Evolutionary conservation across 2,888 invertebrate genomes (phyloP).

Genomic region (Drosophila limbata): DNA sequence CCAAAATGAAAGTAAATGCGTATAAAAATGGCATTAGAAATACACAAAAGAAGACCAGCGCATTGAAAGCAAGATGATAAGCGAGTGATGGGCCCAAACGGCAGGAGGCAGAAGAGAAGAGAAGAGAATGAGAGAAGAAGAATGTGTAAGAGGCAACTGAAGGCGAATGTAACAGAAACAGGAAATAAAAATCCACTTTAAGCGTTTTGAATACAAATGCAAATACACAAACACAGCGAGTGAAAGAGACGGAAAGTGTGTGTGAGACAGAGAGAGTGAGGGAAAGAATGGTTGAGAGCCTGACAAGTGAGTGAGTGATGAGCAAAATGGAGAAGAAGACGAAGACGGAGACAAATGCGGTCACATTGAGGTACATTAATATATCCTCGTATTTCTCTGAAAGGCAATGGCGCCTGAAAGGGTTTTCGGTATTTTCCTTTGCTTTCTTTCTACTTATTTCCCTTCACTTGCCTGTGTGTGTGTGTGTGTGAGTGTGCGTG

Average conservation of each 20-base stretch:
- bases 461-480: constrained; percentile 29
- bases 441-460: constrained; percentile 5
- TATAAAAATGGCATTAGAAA: constrained; percentile 80
- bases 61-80: constrained; percentile 51
- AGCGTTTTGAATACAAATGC: constrained; percentile 79
- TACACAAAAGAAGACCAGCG: constrained; percentile 64
- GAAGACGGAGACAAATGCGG: constrained; percentile 60
- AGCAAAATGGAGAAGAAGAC: constrained; percentile 38
- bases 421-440: constrained; percentile 52
- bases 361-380: constrained; percentile 79
- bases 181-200: constrained; percentile 80
- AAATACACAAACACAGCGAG: constrained; percentile 53
- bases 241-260: background rate
- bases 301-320: constrained; percentile 69
- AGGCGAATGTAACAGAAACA: constrained; percentile 64
- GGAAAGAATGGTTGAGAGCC: constrained; percentile 17
- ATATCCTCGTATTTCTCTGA: constrained; percentile 53
- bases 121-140: background rate
- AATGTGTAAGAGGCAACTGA: background rate
- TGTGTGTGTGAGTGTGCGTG: constrained; percentile 37
- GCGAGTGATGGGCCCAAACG: constrained; percentile 14
- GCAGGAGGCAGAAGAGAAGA: background rate
- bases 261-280: constrained; percentile 11
- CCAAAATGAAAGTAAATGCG: constrained; percentile 64
- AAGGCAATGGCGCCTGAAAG: constrained; percentile 62